Base-by-base conservation (phyloP, 1,140 invertebrate species). In the Hermatobates lingyangjiaoensis region DNA sequence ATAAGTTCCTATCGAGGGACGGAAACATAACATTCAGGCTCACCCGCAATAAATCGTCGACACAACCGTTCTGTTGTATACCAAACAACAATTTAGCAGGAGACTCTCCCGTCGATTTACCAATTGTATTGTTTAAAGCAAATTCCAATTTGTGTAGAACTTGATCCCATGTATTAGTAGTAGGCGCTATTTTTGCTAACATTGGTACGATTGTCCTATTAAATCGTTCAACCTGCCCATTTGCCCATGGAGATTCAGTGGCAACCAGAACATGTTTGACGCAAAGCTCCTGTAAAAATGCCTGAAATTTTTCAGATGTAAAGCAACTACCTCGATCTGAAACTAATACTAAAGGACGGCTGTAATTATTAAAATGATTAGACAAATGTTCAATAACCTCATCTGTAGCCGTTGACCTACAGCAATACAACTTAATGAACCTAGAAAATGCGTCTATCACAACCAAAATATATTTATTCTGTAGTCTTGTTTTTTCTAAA, bases 31-130 rank as follows among this genome's bases (percentile, higher is more conserved):
- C n/a, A n/a, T n/a, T n/a, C n/a, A n/a, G n/a, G n/a, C n/a, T n/a
- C n/a, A n/a, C n/a, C n/a, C n/a, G n/a, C n/a, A n/a, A n/a, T n/a
- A n/a, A n/a, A n/a, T n/a, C n/a, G n/a, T n/a, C n/a, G n/a, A n/a
- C n/a, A n/a, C n/a, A n/a, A n/a, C n/a, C n/a, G n/a, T 28, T 18
- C 38, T 49, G 53, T 34, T 49, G 3, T 2, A 54, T 45, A 0
- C 56, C 54, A 47, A 58, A 55, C 23, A 58, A 52, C 18, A 60
- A 48, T 28, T 39, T 27, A 28, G 51, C 54, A 0, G 54, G 55
- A 2, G 54, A 56, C 12, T 45, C 24, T 3, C 48, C 44, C 0
- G 58, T 61, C 0, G 58, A 50, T 10, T 21, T 18, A 45, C 21
- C 27, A 5, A 54, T 24, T 0, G 23, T 47, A 48, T 58, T 59